phyloP scores from a whole-genome alignment of 2,113 vertebrate species.

The Lipophrys pholis region DNA sequence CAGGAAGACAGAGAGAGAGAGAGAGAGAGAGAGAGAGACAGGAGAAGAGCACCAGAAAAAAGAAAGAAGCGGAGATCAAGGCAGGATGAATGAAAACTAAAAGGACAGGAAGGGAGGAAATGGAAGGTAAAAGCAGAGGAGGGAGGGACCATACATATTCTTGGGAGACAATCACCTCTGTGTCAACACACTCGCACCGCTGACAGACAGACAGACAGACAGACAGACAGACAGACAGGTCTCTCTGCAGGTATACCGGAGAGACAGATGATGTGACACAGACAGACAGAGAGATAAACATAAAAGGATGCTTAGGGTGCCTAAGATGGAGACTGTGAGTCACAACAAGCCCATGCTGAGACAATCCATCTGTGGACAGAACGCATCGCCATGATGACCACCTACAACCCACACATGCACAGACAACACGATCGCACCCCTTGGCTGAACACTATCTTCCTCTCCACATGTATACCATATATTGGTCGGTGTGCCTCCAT shows the following conservation, averaged over 20 bases:
- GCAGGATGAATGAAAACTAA: slow-evolving; percentile 51
- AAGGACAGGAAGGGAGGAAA: slow-evolving; percentile 53
- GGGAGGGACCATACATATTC: slow-evolving; percentile 50
- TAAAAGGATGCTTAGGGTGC: slow-evolving; percentile 55
- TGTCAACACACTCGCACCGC: slow-evolving; percentile 39
- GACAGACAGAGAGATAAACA: slow-evolving; percentile 56
- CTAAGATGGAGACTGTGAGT: slow-evolving; percentile 67
- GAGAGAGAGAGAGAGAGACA: slow-evolving; percentile 49
- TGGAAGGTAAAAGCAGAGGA: slow-evolving; percentile 43
- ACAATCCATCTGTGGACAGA: slow-evolving; percentile 66
- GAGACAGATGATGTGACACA: slow-evolving; percentile 41
- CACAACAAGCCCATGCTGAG: slow-evolving; percentile 60
- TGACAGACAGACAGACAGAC: slow-evolving; percentile 39
- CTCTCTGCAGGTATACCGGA: slow-evolving; percentile 44
- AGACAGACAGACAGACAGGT: slow-evolving; percentile 56
- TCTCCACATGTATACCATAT: slow-evolving; percentile 6
- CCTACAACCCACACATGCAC: slow-evolving; percentile 56
- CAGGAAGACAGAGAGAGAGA: slow-evolving; percentile 53
- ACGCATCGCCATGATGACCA: slow-evolving; percentile 51
- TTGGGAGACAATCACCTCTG: slow-evolving; percentile 58
- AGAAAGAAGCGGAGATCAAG: slow-evolving; percentile 44
- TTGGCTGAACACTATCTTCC: slow-evolving; percentile 13
- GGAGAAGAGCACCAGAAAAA: slow-evolving; percentile 33
- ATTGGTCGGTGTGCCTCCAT: neutral
- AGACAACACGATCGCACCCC: slow-evolving; percentile 30